Conservation (phyloP, 2,888 invertebrate genomes). For the Zelleria hepariella region DNA sequence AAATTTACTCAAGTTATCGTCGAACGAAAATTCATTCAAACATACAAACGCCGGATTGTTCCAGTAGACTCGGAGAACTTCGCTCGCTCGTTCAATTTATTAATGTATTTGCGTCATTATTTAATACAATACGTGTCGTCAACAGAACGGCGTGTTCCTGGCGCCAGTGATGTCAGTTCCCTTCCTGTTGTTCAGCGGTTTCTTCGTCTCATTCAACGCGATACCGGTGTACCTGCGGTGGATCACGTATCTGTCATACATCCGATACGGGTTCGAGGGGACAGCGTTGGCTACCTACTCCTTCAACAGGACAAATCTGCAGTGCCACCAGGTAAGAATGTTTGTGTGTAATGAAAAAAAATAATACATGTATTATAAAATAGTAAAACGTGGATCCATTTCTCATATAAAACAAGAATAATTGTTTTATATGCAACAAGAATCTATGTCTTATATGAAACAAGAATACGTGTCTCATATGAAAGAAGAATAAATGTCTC, state of each 20-base stretch:
- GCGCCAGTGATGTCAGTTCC: slow-evolving; percentile 98
- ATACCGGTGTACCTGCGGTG: slow-evolving; percentile 95
- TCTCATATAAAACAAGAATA: too few species aligned
- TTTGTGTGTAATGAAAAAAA: too few species aligned
- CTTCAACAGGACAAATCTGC: slow-evolving; percentile 83
- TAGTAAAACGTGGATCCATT: neutral
- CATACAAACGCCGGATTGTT: too few species aligned
- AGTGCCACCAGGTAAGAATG: slow-evolving; percentile 80
- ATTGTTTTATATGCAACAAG: too few species aligned
- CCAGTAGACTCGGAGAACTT: too few species aligned
- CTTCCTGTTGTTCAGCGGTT: slow-evolving; percentile 95
- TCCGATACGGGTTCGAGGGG: slow-evolving; percentile 96
- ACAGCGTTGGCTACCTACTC: slow-evolving; percentile 94
- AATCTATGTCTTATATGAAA: too few species aligned
- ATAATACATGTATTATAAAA: neutral
- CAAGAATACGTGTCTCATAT: too few species aligned
- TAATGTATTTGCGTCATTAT: too few species aligned
- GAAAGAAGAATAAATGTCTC: too few species aligned
- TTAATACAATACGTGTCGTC: neutral
- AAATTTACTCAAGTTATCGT: too few species aligned
- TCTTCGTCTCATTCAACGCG: slow-evolving; percentile 97
- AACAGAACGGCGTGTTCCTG: slow-evolving; percentile 93
- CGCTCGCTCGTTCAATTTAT: too few species aligned
- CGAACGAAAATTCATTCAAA: too few species aligned
- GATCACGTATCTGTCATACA: slow-evolving; percentile 96